Percentiles rank a stretch among this genome's conserved stretches.
phyloP scores from a whole-genome alignment of 1,140 invertebrate species.

The Papilio xuthus region DNA sequence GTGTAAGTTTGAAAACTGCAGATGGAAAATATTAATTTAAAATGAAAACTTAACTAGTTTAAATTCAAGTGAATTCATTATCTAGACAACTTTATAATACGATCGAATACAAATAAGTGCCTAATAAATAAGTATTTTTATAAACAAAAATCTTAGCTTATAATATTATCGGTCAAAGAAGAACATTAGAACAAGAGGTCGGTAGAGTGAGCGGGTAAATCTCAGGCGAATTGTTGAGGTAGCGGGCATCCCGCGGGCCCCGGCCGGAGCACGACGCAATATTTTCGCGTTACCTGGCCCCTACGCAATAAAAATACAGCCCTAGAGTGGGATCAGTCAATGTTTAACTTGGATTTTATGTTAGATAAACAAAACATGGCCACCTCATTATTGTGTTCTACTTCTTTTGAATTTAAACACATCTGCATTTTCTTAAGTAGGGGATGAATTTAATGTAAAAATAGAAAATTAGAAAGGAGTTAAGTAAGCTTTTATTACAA shows the following conservation, averaged over 20 bases:
- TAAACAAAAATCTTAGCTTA: not conserved
- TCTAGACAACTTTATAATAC: too few species aligned
- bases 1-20: too few species aligned
- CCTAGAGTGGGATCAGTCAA: slow-evolving; percentile 5
- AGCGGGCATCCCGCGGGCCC: not conserved
- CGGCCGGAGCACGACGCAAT: not conserved
- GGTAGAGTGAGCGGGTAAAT: not conserved
- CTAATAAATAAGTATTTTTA: too few species aligned
- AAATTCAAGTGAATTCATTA: too few species aligned
- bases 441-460: not conserved
- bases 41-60: too few species aligned
- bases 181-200: not conserved
- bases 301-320: slow-evolving; percentile 8
- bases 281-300: slow-evolving; percentile 6
- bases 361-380: not conserved
- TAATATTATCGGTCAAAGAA: not conserved
- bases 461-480: not conserved
- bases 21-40: too few species aligned
- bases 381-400: not conserved
- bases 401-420: not conserved
- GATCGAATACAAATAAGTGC: too few species aligned
- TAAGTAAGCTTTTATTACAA: not conserved
- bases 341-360: not conserved
- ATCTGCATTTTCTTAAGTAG: not conserved
- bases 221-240: not conserved